phyloP scores from a whole-genome alignment of 2,888 invertebrate genomes.

The Drosophila subquinaria region DNA sequence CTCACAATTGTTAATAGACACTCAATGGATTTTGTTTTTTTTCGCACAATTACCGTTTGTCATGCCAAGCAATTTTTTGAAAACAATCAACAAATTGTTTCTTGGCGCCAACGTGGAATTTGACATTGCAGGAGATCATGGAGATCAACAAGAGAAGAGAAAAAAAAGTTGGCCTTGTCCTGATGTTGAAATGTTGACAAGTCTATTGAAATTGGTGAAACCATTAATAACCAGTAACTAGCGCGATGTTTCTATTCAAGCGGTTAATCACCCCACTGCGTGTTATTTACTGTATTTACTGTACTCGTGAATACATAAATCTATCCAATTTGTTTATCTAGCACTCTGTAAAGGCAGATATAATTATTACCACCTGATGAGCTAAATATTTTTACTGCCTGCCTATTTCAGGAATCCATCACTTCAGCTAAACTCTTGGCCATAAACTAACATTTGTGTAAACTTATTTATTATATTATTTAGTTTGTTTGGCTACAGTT shows the following conservation, averaged over 20 bases:
- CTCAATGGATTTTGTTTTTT: slow-evolving; percentile 28
- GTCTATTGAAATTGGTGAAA: slow-evolving; percentile 29
- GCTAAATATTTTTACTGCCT: slow-evolving; percentile 22
- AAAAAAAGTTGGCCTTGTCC: slow-evolving; percentile 36
- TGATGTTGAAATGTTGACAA: slow-evolving; percentile 49
- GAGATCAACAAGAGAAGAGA: slow-evolving; percentile 7
- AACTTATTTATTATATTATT: slow-evolving; percentile 25
- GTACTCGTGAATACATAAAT: slow-evolving; percentile 31
- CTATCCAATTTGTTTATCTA: slow-evolving; percentile 38
- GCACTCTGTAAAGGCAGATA: slow-evolving; percentile 33
- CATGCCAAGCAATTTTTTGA: slow-evolving; percentile 54
- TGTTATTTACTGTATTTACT: slow-evolving; percentile 28
- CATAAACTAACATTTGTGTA: slow-evolving; percentile 23
- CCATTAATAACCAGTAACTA: slow-evolving; percentile 17
- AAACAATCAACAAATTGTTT: slow-evolving; percentile 44
- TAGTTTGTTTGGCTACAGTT: slow-evolving; percentile 17
- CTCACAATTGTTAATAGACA: slow-evolving; percentile 41
- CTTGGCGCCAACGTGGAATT: slow-evolving; percentile 60
- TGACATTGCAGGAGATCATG: slow-evolving; percentile 44
- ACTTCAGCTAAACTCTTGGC: not conserved
- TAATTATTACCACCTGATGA: slow-evolving; percentile 46
- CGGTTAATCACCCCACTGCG: slow-evolving; percentile 31
- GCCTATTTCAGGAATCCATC: slow-evolving; percentile 31
- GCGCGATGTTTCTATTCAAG: slow-evolving; percentile 2
- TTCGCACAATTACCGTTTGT: slow-evolving; percentile 65